A percentile compares a stretch with the other conserved stretches of the same genome.
phyloP scores from a whole-genome alignment of 2,797 vertebrate genomes.

The Rhynchonycteris naso region DNA sequence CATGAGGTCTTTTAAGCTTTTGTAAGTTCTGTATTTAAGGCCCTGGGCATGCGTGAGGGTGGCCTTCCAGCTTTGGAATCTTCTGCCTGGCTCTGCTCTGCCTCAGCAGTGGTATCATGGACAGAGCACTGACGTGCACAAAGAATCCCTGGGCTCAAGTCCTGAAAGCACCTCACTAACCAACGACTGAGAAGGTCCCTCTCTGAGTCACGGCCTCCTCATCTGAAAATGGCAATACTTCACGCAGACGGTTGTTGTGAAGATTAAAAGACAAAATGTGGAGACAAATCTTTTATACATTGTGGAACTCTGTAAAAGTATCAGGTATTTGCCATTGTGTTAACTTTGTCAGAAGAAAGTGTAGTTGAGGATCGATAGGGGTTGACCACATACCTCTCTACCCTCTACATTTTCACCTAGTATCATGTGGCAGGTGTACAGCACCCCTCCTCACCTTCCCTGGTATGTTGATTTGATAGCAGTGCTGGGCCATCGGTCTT shows the following conservation, averaged over 20 bases:
- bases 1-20: not conserved
- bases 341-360: not conserved
- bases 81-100: not conserved
- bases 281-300: not conserved
- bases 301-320: not conserved
- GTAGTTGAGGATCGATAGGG: not conserved
- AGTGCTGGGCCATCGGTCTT: not conserved
- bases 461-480: not conserved
- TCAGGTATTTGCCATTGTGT: not conserved
- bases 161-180: not conserved
- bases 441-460: not conserved
- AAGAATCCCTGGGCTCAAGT: not conserved
- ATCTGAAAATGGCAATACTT: not conserved
- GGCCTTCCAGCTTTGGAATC: not conserved
- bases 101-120: not conserved
- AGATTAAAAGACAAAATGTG: not conserved
- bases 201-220: not conserved
- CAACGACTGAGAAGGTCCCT: not conserved
- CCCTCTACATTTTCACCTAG: not conserved
- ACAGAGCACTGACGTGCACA: not conserved
- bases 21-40: not conserved
- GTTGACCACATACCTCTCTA: accelerated
- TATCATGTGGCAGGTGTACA: accelerated
- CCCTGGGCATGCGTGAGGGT: not conserved
- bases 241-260: not conserved